phyloP scores from a whole-genome alignment of 37 sponge, comb jelly and placozoan genomes.

The Haliclona indistincta region DNA sequence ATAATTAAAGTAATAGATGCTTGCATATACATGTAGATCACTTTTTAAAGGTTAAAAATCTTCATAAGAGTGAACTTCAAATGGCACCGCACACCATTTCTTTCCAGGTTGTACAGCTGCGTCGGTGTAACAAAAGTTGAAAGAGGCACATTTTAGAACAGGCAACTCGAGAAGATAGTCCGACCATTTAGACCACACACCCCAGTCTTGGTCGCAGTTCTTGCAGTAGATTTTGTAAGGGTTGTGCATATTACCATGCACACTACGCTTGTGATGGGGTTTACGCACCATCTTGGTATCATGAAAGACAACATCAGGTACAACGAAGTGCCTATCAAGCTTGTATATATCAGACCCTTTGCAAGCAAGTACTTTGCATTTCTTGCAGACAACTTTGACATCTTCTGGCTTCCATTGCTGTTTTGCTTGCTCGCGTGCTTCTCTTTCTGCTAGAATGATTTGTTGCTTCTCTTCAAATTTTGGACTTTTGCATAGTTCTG shows the following conservation, averaged over 20 bases:
- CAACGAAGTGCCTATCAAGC: slow-evolving; percentile 24
- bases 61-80: too few species aligned
- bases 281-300: not conserved
- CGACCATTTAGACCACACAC: slow-evolving; percentile 48
- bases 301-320: slow-evolving; percentile 23
- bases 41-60: too few species aligned
- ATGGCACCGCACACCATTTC: slow-evolving; percentile 56
- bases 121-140: slow-evolving; percentile 14
- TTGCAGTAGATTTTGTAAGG: slow-evolving; percentile 45
- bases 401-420: slow-evolving; percentile 1
- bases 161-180: slow-evolving; percentile 25
- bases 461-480: not conserved
- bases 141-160: slow-evolving; percentile 46
- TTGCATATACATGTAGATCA: too few species aligned
- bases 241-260: slow-evolving; percentile 17
- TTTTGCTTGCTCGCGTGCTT: not conserved
- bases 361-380: slow-evolving; percentile 48
- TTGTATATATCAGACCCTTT: slow-evolving; percentile 49
- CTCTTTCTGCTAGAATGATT: not conserved
- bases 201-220: slow-evolving; percentile 50
- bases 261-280: not conserved
- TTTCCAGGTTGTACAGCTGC: not conserved
- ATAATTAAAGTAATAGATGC: too few species aligned
- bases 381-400: slow-evolving; percentile 40
- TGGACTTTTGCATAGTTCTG: not conserved